Conservation (phyloP, 2,797 vertebrate species). For the Phyllotis vaccarum region DNA sequence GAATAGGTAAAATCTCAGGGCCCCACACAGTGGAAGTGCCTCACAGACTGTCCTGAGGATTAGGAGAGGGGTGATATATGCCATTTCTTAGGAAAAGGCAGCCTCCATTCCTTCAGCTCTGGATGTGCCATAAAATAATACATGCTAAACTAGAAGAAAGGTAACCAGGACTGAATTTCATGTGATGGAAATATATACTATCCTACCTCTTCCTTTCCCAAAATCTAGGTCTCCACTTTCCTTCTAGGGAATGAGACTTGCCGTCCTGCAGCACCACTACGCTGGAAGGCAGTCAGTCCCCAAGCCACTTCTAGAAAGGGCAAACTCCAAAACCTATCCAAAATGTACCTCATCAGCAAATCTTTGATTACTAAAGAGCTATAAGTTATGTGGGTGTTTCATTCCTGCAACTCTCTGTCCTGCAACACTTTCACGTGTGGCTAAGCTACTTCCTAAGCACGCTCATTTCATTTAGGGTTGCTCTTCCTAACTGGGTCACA, state of each 20-base stretch:
- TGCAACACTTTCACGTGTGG: neutral
- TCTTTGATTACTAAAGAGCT: neutral
- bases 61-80: neutral
- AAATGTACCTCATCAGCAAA: neutral
- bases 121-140: neutral
- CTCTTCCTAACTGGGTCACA: neutral
- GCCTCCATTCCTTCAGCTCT: neutral
- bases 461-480: neutral
- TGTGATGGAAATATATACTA: neutral
- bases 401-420: neutral
- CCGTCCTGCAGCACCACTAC: neutral
- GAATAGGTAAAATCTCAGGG: neutral
- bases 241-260: neutral
- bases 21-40: accelerated
- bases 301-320: neutral
- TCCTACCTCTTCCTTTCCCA: neutral
- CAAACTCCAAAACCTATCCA: neutral
- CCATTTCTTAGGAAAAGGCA: neutral
- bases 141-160: neutral
- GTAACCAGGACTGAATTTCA: neutral
- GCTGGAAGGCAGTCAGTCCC: neutral
- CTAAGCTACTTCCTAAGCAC: neutral
- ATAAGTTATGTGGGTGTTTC: neutral
- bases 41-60: neutral
- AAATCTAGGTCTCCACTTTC: neutral